Conservation (phyloP, 2,113 vertebrate genomes). For the Syngnathoides biaculeatus region DNA sequence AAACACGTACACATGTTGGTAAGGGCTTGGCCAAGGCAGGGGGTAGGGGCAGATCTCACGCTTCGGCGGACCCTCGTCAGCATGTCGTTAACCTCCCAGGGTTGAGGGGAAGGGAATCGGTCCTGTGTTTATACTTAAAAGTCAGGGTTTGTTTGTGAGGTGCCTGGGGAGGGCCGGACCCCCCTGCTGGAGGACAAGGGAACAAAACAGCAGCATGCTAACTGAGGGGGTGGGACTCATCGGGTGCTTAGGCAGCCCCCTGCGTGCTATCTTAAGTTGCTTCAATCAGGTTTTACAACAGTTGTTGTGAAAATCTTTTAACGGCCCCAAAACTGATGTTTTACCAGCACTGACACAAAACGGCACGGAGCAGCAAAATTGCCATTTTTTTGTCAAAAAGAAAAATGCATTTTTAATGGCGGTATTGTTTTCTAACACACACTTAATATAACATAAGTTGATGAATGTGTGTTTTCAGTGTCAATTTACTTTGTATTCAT, state of each 20-base stretch:
- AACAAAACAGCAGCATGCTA: constrained; percentile 69
- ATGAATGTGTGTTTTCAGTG: no score
- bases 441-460: no score
- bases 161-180: constrained; percentile 63
- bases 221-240: constrained; percentile 47
- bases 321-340: background rate
- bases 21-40: constrained; percentile 23
- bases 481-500: no score
- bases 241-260: background rate
- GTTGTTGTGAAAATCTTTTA: background rate
- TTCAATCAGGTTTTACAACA: constrained; percentile 1
- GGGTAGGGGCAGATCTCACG: constrained; percentile 42
- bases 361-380: no score
- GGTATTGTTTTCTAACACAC: no score
- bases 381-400: no score
- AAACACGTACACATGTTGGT: constrained; percentile 1
- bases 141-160: constrained; percentile 64
- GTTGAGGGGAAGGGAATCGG: constrained; percentile 60
- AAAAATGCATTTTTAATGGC: no score
- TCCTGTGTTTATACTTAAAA: constrained; percentile 57
- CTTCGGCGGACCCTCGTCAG: constrained; percentile 67
- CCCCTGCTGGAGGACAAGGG: constrained; percentile 67
- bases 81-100: constrained; percentile 76
- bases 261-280: constrained; percentile 2
- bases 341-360: background rate